A percentile compares a stretch with the other conserved stretches of the same genome.
Evolutionary conservation across 1,140 invertebrate genomes (phyloP).

Genomic region (Globodera ellingtonae): DNA sequence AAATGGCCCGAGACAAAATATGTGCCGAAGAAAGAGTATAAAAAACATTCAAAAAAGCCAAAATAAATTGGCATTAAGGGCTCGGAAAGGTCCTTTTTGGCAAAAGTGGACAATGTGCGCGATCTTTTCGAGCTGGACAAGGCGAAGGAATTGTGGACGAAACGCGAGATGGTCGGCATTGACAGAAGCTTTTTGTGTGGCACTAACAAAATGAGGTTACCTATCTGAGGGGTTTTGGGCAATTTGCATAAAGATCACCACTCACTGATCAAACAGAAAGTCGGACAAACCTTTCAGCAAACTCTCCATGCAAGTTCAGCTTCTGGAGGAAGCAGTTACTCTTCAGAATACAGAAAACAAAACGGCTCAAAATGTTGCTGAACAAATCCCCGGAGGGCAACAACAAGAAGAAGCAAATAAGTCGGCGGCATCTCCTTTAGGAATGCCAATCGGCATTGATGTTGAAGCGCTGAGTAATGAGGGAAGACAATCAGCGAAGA

Average conservation of each 20-base stretch:
- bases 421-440: constrained; percentile 18
- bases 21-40: background rate
- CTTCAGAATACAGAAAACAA: background rate
- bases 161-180: background rate
- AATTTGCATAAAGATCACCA: background rate
- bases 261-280: background rate
- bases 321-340: background rate
- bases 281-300: background rate
- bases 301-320: background rate
- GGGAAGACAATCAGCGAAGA: constrained; percentile 25
- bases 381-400: background rate
- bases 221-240: background rate
- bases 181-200: background rate
- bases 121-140: background rate
- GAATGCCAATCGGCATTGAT: constrained; percentile 42
- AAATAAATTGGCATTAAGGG: background rate
- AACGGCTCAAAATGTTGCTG: background rate
- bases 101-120: background rate
- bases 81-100: background rate
- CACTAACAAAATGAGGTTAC: background rate
- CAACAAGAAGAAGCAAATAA: background rate
- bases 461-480: constrained; percentile 28
- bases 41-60: background rate
- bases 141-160: background rate
- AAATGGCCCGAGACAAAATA: background rate